Evolutionary conservation across 1,140 invertebrate species (phyloP).

Genomic region (Sarcophaga peregrina): DNA sequence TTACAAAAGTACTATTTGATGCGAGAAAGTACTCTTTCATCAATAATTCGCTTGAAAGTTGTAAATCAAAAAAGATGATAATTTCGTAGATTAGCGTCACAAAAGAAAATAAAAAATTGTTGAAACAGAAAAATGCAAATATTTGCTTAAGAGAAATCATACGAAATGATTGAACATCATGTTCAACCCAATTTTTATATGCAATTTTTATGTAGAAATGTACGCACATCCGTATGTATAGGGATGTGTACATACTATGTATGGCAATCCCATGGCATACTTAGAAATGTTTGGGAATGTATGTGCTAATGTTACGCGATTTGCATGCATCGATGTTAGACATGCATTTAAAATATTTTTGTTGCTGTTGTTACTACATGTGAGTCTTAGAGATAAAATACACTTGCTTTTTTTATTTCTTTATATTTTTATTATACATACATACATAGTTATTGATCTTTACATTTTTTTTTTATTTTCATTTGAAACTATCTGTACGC

Average conservation of each 20-base stretch:
- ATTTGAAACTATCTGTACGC: no score
- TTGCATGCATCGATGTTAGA: no score
- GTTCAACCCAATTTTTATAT: background rate
- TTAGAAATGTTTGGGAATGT: background rate
- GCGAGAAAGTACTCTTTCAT: no score
- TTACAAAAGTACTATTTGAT: no score
- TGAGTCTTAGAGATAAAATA: background rate
- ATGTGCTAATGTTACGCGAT: no score
- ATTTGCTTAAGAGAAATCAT: background rate
- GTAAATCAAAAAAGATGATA: background rate
- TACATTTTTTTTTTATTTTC: no score
- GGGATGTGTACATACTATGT: background rate
- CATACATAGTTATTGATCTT: no score
- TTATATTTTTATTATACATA: background rate
- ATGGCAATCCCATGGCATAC: background rate
- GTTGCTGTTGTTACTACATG: background rate
- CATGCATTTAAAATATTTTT: no score
- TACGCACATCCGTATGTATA: background rate
- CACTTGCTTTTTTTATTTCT: background rate
- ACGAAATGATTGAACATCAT: background rate
- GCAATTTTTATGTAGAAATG: background rate
- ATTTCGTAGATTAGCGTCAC: background rate
- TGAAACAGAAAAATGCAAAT: background rate
- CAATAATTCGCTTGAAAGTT: background rate
- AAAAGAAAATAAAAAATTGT: background rate